Conservation (phyloP, 2,888 invertebrate species). For the Sphaeridia pumilis region DNA sequence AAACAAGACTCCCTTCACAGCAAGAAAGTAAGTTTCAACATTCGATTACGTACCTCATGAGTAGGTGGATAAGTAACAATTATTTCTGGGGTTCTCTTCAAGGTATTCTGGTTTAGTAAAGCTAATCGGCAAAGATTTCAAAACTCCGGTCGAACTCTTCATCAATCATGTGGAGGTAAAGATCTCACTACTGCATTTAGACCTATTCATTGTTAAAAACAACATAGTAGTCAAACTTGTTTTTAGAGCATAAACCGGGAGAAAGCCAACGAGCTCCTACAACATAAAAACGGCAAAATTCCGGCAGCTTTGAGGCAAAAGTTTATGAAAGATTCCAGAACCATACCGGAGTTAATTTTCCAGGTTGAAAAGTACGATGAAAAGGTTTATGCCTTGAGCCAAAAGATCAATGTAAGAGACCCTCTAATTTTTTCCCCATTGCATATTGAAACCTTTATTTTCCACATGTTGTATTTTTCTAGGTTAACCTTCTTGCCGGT, state of each 20-base stretch:
- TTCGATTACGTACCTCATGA: too few species aligned
- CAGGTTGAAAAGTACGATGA: conserved; percentile 43
- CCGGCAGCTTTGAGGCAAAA: conserved; percentile 36
- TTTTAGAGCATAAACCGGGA: conserved; percentile 20
- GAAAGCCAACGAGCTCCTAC: conserved; percentile 17
- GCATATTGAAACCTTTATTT: too few species aligned
- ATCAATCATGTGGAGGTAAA: conserved; percentile 42
- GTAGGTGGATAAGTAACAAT: too few species aligned
- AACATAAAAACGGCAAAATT: conserved; percentile 14
- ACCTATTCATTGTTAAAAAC: too few species aligned
- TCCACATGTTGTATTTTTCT: background rate
- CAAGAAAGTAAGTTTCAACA: conserved; percentile 15
- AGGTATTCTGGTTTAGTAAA: conserved; percentile 42
- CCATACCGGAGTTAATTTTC: conserved; percentile 42
- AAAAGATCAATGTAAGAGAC: conserved; percentile 41
- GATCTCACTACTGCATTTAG: too few species aligned
- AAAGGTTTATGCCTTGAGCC: conserved; percentile 41
- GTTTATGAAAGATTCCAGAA: conserved; percentile 41
- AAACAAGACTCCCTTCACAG: conserved; percentile 11
- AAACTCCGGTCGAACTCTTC: conserved; percentile 41
- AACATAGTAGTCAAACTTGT: too few species aligned
- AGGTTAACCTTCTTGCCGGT: conserved; percentile 40
- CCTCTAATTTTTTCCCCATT: too few species aligned
- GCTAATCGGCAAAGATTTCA: conserved; percentile 40
- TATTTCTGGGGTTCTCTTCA: too few species aligned